A percentile compares a stretch with the other conserved stretches of the same genome.
Evolutionary conservation across 2,888 invertebrate species (phyloP).

Genomic region (Hirtodrosophila duncani): DNA sequence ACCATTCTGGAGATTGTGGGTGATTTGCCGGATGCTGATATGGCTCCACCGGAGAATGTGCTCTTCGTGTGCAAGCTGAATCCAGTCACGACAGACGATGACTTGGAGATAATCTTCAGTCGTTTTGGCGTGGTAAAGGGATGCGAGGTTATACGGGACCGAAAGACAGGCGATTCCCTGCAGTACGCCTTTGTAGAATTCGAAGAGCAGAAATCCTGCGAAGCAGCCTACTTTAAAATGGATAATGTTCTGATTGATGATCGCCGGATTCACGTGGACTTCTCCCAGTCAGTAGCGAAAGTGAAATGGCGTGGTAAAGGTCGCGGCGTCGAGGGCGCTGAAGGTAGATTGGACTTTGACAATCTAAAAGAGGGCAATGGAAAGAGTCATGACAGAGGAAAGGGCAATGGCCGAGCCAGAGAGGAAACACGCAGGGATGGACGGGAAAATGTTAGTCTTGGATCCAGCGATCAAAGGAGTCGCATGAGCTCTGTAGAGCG

Average conservation of each 20-base stretch:
- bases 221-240: conserved; percentile 99
- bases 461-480: conserved; percentile 13
- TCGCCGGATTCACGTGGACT: conserved; percentile 98
- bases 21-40: conserved; percentile 97
- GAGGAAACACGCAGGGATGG: not conserved
- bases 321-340: conserved; percentile 81
- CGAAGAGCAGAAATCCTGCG: conserved; percentile 93
- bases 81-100: conserved; percentile 98
- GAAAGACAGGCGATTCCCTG: conserved; percentile 93
- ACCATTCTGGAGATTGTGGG: conserved; percentile 99
- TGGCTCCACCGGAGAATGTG: conserved; percentile 99
- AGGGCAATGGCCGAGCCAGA: not conserved
- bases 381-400: conserved; percentile 2
- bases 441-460: not conserved
- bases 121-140: conserved; percentile 95
- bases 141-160: conserved; percentile 97
- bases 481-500: conserved; percentile 50
- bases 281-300: conserved; percentile 98
- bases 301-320: conserved; percentile 94
- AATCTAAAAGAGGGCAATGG: conserved; percentile 47
- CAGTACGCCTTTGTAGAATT: conserved; percentile 99
- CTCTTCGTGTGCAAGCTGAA: conserved; percentile 99
- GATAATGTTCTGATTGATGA: conserved; percentile 99
- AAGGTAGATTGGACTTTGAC: conserved; percentile 69
- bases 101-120: conserved; percentile 97